Evolutionary conservation across 2,113 vertebrate species (phyloP), one percentile per base, ranked within the genome.

Genomic region (Pseudonaja textilis): DNA sequence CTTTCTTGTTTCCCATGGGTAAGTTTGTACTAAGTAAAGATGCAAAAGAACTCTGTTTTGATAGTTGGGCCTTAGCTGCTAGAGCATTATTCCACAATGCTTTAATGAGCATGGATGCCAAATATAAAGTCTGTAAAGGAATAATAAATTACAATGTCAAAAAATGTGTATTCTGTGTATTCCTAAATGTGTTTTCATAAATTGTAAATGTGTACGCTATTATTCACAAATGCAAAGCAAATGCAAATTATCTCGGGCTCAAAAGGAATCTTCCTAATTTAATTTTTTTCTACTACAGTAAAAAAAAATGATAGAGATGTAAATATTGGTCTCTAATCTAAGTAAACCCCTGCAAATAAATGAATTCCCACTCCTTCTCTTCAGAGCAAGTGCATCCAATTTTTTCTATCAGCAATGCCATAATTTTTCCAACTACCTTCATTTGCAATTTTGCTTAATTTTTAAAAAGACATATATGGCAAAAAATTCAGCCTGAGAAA

Each of bases 51-150:
- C 99, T 99, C 97, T 99, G 99, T 94, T 99, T 99, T 95, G 99
- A 99, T 85, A 99, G 98, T 95, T 99, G 99, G 90, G 99, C 99
- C 94, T 99, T 99, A 92, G 99, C 99, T 74, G 99, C 99, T 95
- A 99, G 97, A 10, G 99, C 99, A 93, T 99, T 99, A 97, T 99
- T 99, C 99, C 99, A 99, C 93, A 99, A 98, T 22, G 99, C 99
- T 98, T 99, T 99, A 97, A 99, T 99, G 95, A 99, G 97, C 99
- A 99, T 99, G 89, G 99, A 99, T 74, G 99, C 99, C 98, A 99
- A 97, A 96, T 99, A 99, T 92, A 99, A 94, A 0, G 99, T 99
- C 99, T 99, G 95, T 2, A 88, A 96, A 96, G 92, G 94, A 90
- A 96, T 34, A 93, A 0, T 94, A 93, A 93, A 42, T 23, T 88